Evolutionary conservation across 2,113 vertebrate genomes (phyloP), one percentile per base, ranked within the genome.

Genomic region (Equus quagga): DNA sequence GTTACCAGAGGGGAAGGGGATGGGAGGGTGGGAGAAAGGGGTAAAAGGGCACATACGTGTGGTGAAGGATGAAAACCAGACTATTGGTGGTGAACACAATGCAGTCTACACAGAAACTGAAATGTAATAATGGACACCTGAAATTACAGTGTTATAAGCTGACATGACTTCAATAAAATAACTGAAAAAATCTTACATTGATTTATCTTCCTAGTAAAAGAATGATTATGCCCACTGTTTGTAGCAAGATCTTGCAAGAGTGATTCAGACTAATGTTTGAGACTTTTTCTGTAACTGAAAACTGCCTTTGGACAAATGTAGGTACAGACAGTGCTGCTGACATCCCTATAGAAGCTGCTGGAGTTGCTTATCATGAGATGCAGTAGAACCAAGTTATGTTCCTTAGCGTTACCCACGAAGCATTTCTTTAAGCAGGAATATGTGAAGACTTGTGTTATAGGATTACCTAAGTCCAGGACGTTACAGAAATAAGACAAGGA

Each of bases 161-260:
- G 15, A 54, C 15, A 54, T 54, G 51, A 54, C 51, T 14, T 54
- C 51, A 54, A 54, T 49, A 54, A 54, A 54, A 54, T 54, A 54
- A 54, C 5, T 12, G 6, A 92, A 82, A 88, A 92, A 82, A 41
- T 11, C 13, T 51, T 73, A 58, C 2, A 83, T 19, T 95, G 28
- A 95, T 94, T 92, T 64, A 88, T 62, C 19, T 86, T 91, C 36
- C 28, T 79, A 54, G 44, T 70, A 31, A 96, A 96, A 91, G 33
- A 94, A 82, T 69, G 41, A 54, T 23, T 86, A 17, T 51, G 4
- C 36, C 49, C 49, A 51, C 24, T 49, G 5, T 79, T 81, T 51
- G n/a, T 41, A 83, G 41, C 28, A 76, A 82, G 75, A 58, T 56
- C 56, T 98, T 91, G 31, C 64, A 56, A 81, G 67, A 92, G 44